A percentile compares a stretch with the other conserved stretches of the same genome.
phyloP scores from a whole-genome alignment of 2,888 invertebrate genomes.

The Hartigia nigra region DNA sequence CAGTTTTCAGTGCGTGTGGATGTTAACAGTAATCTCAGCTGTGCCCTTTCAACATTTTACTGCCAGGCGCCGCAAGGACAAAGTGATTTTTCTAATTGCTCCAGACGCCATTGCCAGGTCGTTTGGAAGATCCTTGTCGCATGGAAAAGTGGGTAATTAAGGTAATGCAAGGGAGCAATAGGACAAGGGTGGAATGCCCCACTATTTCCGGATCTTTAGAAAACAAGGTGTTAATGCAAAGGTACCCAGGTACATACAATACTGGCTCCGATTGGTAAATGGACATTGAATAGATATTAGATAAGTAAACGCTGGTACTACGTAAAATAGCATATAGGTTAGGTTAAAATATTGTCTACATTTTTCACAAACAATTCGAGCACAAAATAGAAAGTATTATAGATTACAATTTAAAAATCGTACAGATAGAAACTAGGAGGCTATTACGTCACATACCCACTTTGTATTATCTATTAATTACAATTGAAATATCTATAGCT shows the following conservation, averaged over 20 bases:
- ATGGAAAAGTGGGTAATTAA: neutral
- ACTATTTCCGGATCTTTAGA: neutral
- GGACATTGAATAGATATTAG: neutral
- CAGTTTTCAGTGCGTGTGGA: neutral
- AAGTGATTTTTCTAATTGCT: neutral
- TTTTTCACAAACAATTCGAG: too few species aligned
- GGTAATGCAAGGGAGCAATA: neutral
- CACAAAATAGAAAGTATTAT: too few species aligned
- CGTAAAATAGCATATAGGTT: neutral
- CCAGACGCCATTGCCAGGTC: neutral
- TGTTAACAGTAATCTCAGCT: neutral
- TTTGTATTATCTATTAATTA: neutral
- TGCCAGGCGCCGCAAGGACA: neutral
- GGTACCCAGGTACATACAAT: neutral
- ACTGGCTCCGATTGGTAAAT: neutral
- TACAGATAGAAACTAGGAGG: neutral
- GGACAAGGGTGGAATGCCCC: neutral
- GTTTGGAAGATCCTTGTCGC: neutral
- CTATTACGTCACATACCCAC: neutral
- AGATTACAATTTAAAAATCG: too few species aligned
- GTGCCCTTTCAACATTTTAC: neutral
- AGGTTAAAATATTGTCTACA: neutral
- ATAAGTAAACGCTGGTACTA: neutral
- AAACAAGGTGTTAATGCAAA: neutral
- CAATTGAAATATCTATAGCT: neutral